Conservation (phyloP, 2,797 vertebrate genomes). For the Epinephelus malabaricus region DNA sequence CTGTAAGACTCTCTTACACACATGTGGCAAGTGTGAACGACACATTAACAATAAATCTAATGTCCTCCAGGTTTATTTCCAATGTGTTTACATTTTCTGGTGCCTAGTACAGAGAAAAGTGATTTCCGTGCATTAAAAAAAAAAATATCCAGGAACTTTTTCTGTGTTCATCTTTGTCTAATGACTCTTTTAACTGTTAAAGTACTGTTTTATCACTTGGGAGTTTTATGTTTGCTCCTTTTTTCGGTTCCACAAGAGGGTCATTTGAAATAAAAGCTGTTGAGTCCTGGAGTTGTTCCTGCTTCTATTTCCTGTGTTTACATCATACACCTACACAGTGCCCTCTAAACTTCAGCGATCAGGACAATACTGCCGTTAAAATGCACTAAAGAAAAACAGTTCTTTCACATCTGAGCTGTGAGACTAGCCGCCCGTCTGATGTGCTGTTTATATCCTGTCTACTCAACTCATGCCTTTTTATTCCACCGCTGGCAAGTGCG, state of each 20-base stretch:
- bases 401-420: slow-evolving; percentile 5
- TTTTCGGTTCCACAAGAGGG: slow-evolving; percentile 59
- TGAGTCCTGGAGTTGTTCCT: slow-evolving; percentile 58
- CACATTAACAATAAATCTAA: slow-evolving; percentile 18
- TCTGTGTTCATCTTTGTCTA: slow-evolving; percentile 81
- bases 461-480: slow-evolving; percentile 18
- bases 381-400: neutral
- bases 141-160: slow-evolving; percentile 85
- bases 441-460: slow-evolving; percentile 14
- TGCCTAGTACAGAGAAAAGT: slow-evolving; percentile 93
- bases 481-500: slow-evolving; percentile 15
- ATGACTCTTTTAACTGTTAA: slow-evolving; percentile 73
- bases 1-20: slow-evolving; percentile 31
- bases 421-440: neutral
- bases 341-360: neutral
- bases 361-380: neutral
- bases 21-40: slow-evolving; percentile 16
- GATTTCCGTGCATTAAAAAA: slow-evolving; percentile 93
- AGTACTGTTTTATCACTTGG: slow-evolving; percentile 46
- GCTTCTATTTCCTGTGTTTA: slow-evolving; percentile 34
- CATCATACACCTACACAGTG: slow-evolving; percentile 20
- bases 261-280: slow-evolving; percentile 82
- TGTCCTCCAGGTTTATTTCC: slow-evolving; percentile 94
- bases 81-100: slow-evolving; percentile 97
- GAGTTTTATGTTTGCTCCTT: slow-evolving; percentile 38